Percentiles rank a stretch among this genome's conserved stretches.
These are phyloP conservation scores for Galaxias olidus DNA, from an alignment of 2,797 vertebrate species.

Conservation along the genomic window DNA sequence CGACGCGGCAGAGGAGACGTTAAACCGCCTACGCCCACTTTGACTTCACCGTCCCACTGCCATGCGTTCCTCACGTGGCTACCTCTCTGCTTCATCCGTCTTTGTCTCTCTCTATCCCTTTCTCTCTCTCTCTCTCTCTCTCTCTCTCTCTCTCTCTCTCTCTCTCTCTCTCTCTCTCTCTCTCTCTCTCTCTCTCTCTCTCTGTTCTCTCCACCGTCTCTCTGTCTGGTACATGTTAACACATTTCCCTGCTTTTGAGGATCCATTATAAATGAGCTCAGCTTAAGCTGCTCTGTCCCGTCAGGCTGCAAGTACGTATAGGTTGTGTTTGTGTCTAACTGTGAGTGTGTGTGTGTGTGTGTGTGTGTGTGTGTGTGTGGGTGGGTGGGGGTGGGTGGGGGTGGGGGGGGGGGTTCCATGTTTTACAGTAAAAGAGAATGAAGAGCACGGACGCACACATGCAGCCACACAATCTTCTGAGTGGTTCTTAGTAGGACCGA, in stretches of 20 bases:
- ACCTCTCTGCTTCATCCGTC: not conserved
- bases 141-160: not conserved
- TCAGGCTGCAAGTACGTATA: not conserved
- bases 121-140: not conserved
- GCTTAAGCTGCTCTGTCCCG: not conserved
- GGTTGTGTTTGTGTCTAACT: too few relatives aligned
- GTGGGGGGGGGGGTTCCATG: not conserved
- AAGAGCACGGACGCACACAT: not conserved
- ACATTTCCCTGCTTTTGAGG: not conserved
- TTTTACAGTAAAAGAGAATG: too few relatives aligned
- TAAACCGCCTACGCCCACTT: too few relatives aligned
- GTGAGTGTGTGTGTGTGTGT: conserved; percentile 6
- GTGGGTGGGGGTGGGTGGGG: not conserved
- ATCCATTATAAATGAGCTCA: not conserved
- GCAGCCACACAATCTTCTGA: not conserved
- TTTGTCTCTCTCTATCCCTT: not conserved
- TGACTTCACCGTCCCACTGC: too few relatives aligned
- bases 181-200: conserved; percentile 7
- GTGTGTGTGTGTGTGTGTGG: conserved; percentile 8
- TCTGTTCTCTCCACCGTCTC: not conserved
- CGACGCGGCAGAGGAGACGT: too few relatives aligned
- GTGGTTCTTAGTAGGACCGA: too few relatives aligned
- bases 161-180: conserved; percentile 2
- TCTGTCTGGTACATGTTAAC: not conserved
- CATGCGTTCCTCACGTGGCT: too few relatives aligned